A percentile compares a stretch with the other conserved stretches of the same genome.
These are phyloP conservation scores for Lycocerus yunnanus DNA, from an alignment of 2,888 invertebrate species.

Conservation along the genomic window DNA sequence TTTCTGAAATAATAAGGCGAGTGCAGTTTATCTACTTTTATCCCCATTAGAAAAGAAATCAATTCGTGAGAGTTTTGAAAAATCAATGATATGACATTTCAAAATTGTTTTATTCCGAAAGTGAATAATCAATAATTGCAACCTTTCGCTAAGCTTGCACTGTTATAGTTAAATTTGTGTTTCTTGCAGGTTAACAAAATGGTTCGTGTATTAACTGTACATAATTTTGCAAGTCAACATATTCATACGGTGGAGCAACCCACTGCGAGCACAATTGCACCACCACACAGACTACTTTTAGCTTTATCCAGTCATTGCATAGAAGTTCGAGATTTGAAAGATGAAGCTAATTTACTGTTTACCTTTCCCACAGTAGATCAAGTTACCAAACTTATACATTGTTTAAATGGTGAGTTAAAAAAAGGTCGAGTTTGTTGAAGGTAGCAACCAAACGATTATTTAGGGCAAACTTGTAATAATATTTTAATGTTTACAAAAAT, in stretches of 20 bases:
- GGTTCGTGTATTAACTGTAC: conserved; percentile 72
- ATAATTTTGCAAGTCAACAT: conserved; percentile 69
- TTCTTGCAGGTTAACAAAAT: conserved; percentile 50
- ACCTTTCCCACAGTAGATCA: conserved; percentile 76
- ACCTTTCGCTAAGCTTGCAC: neutral
- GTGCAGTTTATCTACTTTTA: neutral
- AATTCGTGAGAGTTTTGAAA: neutral
- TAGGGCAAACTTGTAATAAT: neutral
- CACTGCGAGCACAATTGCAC: conserved; percentile 66
- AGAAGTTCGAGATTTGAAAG: conserved; percentile 62
- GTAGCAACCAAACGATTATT: neutral
- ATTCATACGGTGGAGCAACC: conserved; percentile 69
- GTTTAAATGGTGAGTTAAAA: conserved; percentile 64
- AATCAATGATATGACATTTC: neutral
- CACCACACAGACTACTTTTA: conserved; percentile 62
- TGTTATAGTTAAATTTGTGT: neutral
- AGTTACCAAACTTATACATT: conserved; percentile 69
- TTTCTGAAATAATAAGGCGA: neutral
- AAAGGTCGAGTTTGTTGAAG: neutral
- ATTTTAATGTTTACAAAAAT: conserved; percentile 27
- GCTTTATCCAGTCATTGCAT: conserved; percentile 65
- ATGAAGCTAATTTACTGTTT: conserved; percentile 58
- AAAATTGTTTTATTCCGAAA: neutral
- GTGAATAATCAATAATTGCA: neutral
- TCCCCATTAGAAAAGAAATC: neutral